Conservation (phyloP, 2,888 invertebrate genomes). For the Agriopis aurantiaria region DNA sequence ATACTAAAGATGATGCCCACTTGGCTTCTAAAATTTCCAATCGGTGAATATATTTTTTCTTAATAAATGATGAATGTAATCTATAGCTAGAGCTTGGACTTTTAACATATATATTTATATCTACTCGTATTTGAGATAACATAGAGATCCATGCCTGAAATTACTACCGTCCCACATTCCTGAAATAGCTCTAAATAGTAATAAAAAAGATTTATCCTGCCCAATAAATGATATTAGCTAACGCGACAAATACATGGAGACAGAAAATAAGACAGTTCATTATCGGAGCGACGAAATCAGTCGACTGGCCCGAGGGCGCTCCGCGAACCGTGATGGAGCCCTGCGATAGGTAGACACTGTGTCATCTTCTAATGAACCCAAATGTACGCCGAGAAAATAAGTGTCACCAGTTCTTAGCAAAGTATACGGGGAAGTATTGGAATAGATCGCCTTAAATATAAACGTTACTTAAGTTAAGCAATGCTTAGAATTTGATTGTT, state of each 20-base stretch:
- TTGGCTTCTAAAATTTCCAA: too few relatives aligned
- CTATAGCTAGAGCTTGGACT: too few relatives aligned
- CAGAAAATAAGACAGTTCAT: conserved; percentile 22
- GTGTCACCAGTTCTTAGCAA: not conserved
- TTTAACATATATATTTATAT: too few relatives aligned
- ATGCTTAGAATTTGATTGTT: too few relatives aligned
- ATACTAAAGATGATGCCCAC: too few relatives aligned
- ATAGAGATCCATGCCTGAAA: too few relatives aligned
- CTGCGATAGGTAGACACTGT: conserved; percentile 18
- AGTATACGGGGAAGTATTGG: not conserved
- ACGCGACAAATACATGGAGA: conserved; percentile 13
- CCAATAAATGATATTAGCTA: conserved; percentile 18
- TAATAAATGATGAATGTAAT: too few relatives aligned
- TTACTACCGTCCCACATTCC: too few relatives aligned
- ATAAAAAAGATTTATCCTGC: conserved; percentile 26
- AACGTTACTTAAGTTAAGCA: too few relatives aligned
- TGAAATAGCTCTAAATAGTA: conserved; percentile 4
- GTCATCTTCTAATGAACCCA: conserved; percentile 24
- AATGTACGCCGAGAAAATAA: conserved; percentile 20
- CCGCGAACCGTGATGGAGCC: conserved; percentile 9
- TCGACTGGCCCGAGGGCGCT: conserved; percentile 11
- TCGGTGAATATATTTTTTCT: too few relatives aligned
- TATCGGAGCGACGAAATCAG: conserved; percentile 18
- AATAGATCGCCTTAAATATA: not conserved
- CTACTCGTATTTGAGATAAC: too few relatives aligned